Percentiles rank a stretch among this genome's conserved stretches.
phyloP scores from a whole-genome alignment of 2,113 vertebrate genomes.

The Thermophis baileyi region DNA sequence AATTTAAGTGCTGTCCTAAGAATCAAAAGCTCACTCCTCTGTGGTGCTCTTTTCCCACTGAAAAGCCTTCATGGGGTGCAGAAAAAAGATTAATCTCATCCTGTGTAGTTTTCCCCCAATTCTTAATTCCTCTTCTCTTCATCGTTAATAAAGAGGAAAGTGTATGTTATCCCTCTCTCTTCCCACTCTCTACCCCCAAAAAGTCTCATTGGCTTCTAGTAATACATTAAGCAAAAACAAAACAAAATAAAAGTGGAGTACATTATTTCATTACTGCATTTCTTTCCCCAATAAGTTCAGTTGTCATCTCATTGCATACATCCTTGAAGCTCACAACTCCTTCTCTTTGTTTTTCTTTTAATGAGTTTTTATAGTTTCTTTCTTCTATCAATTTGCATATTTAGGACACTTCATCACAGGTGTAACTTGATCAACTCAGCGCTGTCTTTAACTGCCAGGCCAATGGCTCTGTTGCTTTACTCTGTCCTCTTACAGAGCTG shows the following conservation, averaged over 20 bases:
- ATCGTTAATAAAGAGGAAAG: neutral
- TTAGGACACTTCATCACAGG: neutral
- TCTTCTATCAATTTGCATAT: neutral
- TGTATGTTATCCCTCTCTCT: too few species aligned
- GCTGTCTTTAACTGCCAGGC: neutral
- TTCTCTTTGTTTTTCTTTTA: neutral
- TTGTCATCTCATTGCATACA: neutral
- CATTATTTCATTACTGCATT: neutral
- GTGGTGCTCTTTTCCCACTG: neutral
- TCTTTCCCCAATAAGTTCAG: neutral
- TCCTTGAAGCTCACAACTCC: neutral
- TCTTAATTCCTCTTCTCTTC: neutral
- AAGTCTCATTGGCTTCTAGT: neutral
- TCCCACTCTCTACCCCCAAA: too few species aligned
- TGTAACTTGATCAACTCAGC: neutral
- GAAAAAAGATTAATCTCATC: neutral
- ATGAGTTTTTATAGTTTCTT: neutral
- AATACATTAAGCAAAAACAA: neutral
- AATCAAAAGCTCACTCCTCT: neutral
- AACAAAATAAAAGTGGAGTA: neutral
- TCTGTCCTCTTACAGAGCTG: neutral
- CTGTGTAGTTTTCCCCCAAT: neutral
- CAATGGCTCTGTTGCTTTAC: neutral
- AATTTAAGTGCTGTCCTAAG: neutral
- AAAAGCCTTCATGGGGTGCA: neutral